A percentile compares a stretch with the other conserved stretches of the same genome.
phyloP scores from a whole-genome alignment of 2,888 invertebrate genomes.

The Lutraria lutraria region DNA sequence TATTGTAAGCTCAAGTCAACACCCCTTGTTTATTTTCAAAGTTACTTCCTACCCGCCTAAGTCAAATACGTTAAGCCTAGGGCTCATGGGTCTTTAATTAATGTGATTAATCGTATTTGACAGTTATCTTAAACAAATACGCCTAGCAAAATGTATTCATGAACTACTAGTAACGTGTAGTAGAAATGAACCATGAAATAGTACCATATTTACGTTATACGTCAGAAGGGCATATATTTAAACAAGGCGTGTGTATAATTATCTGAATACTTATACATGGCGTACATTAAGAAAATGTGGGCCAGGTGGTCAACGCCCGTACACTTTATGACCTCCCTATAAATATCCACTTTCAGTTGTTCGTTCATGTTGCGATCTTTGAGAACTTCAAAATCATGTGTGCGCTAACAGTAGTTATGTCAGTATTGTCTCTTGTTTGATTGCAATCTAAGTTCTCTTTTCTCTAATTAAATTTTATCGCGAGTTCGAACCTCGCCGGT shows the following conservation, averaged over 20 bases:
- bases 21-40: constrained; percentile 1
- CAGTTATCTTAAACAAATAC: constrained; percentile 9
- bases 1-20: background rate
- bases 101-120: background rate
- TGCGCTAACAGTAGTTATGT: no score
- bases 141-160: background rate
- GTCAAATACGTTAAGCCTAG: background rate
- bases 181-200: background rate
- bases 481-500: no score
- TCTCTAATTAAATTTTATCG: no score
- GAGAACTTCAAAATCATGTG: no score
- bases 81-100: constrained; percentile 5
- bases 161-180: background rate
- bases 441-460: no score
- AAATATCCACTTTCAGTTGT: no score
- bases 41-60: background rate
- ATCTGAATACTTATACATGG: background rate
- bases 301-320: no score
- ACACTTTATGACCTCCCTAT: no score
- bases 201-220: background rate
- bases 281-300: background rate
- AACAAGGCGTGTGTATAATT: background rate
- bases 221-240: background rate
- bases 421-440: no score
- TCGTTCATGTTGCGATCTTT: no score